Evolutionary conservation across 2,113 vertebrate species (phyloP).

Genomic region (Rhynchomys soricoides): DNA sequence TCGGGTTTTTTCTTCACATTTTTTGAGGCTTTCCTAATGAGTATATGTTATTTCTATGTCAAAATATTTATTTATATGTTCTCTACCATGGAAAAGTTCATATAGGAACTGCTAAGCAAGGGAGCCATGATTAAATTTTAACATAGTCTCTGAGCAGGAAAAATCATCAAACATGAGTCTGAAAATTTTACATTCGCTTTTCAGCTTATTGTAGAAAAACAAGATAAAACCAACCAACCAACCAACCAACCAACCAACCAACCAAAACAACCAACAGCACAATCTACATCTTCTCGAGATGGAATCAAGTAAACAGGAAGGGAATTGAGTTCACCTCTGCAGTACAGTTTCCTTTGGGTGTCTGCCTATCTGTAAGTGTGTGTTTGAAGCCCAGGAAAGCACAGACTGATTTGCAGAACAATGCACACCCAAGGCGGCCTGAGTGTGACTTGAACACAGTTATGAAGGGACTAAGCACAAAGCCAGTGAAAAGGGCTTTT

Average conservation of each 20-base stretch:
- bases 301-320: neutral
- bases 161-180: neutral
- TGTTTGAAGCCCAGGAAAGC: neutral
- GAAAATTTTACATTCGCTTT: constrained; percentile 23
- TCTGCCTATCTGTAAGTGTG: neutral
- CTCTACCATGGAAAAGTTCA: constrained; percentile 41
- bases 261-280: neutral
- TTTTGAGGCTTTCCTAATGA: constrained; percentile 51
- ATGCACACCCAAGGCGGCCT: neutral
- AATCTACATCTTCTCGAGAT: neutral
- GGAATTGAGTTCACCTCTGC: neutral
- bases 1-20: constrained; percentile 55
- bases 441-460: neutral
- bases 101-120: constrained; percentile 4
- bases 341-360: neutral
- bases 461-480: neutral
- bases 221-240: neutral
- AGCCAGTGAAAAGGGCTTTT: constrained; percentile 43
- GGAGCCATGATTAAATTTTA: constrained; percentile 31
- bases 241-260: neutral
- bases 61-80: constrained; percentile 44
- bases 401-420: neutral
- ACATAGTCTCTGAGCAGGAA: neutral
- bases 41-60: constrained; percentile 18
- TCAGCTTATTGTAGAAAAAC: neutral